phyloP scores from a whole-genome alignment of 2,113 vertebrate genomes.

The Planiliza haematocheilus region DNA sequence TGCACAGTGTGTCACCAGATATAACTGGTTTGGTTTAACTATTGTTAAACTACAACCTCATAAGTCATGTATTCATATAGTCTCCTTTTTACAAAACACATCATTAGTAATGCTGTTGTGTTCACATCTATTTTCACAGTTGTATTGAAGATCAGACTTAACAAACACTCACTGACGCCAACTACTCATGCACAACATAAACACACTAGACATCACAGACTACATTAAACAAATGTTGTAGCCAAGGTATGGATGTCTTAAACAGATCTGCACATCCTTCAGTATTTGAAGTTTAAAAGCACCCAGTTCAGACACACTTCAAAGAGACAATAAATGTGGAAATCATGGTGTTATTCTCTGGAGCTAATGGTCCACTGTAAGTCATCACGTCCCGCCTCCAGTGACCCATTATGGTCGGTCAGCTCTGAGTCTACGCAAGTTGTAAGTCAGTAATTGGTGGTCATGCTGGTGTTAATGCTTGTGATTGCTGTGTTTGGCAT shows the following conservation, averaged over 20 bases:
- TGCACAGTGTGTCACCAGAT: background rate
- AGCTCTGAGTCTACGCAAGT: background rate
- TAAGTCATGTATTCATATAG: background rate
- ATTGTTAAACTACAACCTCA: background rate
- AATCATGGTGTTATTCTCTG: background rate
- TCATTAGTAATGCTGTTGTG: background rate
- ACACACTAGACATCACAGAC: conserved; percentile 15
- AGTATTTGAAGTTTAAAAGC: conserved; percentile 9
- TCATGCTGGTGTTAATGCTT: conserved; percentile 67
- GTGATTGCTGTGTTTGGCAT: conserved; percentile 73
- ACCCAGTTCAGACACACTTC: background rate
- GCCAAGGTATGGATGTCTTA: background rate
- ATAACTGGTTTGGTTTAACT: too few relatives aligned
- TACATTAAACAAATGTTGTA: conserved; percentile 15
- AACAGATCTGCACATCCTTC: conserved; percentile 1
- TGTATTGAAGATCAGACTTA: conserved; percentile 8
- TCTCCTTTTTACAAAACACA: background rate
- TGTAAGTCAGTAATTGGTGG: conserved; percentile 2
- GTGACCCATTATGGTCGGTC: background rate
- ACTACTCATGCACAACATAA: background rate
- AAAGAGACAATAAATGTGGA: background rate
- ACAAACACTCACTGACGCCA: background rate
- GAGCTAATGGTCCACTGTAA: background rate
- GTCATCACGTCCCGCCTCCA: background rate
- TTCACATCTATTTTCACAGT: conserved; percentile 28